Percentiles rank a stretch among this genome's conserved stretches.
These are phyloP conservation scores for Pipistrellus pygmaeus DNA, from an alignment of 2,797 vertebrate genomes.

Conservation along the genomic window DNA sequence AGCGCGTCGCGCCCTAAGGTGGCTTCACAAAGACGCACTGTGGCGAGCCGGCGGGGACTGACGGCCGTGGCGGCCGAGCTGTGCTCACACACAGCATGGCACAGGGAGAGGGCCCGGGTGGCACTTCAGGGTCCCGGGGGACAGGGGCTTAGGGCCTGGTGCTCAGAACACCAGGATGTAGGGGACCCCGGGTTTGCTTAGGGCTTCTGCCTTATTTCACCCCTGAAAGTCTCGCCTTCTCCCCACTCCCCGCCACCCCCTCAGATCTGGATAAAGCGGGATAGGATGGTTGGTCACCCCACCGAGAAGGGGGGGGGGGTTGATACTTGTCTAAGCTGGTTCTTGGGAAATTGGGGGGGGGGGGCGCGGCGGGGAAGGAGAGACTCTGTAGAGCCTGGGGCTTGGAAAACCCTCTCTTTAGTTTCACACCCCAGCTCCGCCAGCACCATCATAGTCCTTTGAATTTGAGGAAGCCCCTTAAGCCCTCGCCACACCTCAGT, in stretches of 20 bases:
- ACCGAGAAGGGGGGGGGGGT: accelerated
- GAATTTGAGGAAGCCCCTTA: neutral
- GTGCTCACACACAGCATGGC: neutral
- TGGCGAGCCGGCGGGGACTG: neutral
- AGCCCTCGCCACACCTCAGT: neutral
- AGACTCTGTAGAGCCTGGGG: neutral
- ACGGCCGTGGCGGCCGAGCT: accelerated
- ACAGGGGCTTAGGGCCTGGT: no score
- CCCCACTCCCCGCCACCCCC: no score
- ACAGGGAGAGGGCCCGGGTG: no score
- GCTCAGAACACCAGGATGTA: neutral
- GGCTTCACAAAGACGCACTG: neutral
- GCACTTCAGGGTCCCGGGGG: neutral
- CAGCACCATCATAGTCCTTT: no score
- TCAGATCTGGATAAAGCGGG: neutral
- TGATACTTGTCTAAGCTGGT: neutral
- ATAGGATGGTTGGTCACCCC: neutral
- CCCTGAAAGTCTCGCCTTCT: neutral
- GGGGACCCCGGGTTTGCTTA: neutral
- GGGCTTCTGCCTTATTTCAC: neutral
- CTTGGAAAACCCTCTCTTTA: neutral
- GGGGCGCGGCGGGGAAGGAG: accelerated
- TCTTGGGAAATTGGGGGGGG: neutral
- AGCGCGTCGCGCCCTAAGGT: constrained; percentile 54
- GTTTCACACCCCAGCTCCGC: neutral